Evolutionary conservation across 2,113 vertebrate genomes (phyloP), one percentile per base, ranked within the genome.

Genomic region (Regulus satrapa): DNA sequence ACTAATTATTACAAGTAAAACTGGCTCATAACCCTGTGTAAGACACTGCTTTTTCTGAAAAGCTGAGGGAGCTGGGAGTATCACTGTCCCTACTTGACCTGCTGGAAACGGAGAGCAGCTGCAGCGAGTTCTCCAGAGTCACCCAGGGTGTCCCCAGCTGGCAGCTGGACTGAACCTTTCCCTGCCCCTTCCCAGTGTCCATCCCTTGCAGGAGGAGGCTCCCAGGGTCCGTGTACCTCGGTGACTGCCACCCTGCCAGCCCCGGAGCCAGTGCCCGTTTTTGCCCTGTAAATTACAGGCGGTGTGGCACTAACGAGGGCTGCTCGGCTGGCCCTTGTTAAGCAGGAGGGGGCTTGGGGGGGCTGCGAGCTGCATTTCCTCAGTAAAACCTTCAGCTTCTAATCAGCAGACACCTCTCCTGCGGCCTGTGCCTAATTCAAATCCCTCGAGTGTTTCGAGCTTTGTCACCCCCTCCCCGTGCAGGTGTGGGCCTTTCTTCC

Each of bases 361-460:
- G 72, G n/a, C 94, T 87, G 66, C 52, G 84, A 88, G 92, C 96
- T 94, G 94, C 96, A 88, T 97, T 98, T 98, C 98, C 97, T 98
- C 96, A 91, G 97, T 97, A 97, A 98, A 98, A 97, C 83, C 92
- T 97, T 97, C 94, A 82, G 94, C 87, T 96, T 97, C 97, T 94
- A 91, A 96, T 97, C 95, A 97, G 56, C 94, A 73, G 92, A 97
- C 98, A 98, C 97, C 96, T 97, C 87, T 80, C 34, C 54, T 17
- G 34, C 59, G 26, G 45, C 90, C 36, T 46, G 72, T 9, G 11
- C 55, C 71, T 95, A 79, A 80, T 94, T 94, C 83, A 29, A 55
- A 55, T 40, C n/a, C 40, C 52, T 41, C n/a, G n/a, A n/a, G n/a
- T n/a, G n/a, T 79, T 88, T 69, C 26, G 51, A 73, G 63, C 55